These are phyloP conservation scores for Oophaga pumilio DNA, from an alignment of 2,113 vertebrate genomes.

Conservation along the genomic window DNA sequence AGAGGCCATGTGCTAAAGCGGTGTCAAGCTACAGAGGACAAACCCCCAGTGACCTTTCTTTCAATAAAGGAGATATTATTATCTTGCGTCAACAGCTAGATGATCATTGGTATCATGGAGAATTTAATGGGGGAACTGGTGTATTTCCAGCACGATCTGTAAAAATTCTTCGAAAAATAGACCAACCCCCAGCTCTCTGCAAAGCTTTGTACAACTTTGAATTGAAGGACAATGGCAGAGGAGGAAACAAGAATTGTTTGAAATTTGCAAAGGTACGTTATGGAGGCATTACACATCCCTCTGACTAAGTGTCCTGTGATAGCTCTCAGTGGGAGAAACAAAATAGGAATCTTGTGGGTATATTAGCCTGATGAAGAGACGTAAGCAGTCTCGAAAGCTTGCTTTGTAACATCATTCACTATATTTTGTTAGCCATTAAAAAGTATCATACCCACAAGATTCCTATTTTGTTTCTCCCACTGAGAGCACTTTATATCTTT, in stretches of 20 bases:
- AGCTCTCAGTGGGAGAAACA: too few relatives aligned
- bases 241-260: conserved; percentile 76
- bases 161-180: conserved; percentile 75
- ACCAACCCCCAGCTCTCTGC: conserved; percentile 76
- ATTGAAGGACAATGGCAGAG: conserved; percentile 72
- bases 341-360: too few relatives aligned
- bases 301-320: not conserved
- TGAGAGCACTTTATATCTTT: too few relatives aligned
- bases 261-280: conserved; percentile 79
- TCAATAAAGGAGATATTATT: conserved; percentile 78
- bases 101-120: conserved; percentile 80
- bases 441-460: too few relatives aligned
- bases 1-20: conserved; percentile 80
- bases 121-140: conserved; percentile 71
- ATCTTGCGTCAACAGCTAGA: conserved; percentile 76
- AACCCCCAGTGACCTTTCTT: conserved; percentile 74
- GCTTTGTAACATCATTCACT: too few relatives aligned
- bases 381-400: too few relatives aligned
- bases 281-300: not conserved
- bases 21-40: conserved; percentile 76
- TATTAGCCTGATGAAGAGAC: too few relatives aligned
- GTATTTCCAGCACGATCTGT: conserved; percentile 72
- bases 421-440: too few relatives aligned
- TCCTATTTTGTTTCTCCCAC: too few relatives aligned
- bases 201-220: conserved; percentile 82